These are phyloP conservation scores for Phenganax subtilis DNA, from an alignment of 92 coral and sea anemone genomes.

Conservation along the genomic window DNA sequence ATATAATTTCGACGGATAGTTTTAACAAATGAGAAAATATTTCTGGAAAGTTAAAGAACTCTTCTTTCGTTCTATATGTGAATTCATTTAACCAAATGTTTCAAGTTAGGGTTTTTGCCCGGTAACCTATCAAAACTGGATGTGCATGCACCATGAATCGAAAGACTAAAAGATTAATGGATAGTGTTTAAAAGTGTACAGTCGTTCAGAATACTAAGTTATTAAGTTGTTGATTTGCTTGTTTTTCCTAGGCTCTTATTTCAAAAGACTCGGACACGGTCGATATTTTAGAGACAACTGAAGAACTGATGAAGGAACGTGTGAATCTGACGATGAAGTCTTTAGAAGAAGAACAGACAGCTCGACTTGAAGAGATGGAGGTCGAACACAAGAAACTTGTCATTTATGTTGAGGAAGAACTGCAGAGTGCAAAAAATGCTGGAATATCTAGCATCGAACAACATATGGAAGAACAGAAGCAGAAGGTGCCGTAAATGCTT, in stretches of 20 bases:
- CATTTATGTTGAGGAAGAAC: slow-evolving; percentile 51
- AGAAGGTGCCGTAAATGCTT: slow-evolving; percentile 55
- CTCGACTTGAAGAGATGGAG: slow-evolving; percentile 66
- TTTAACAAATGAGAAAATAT: too few relatives aligned
- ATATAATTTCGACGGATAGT: too few relatives aligned
- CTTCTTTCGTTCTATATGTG: too few relatives aligned
- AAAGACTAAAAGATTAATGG: too few relatives aligned
- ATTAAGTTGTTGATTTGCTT: not conserved
- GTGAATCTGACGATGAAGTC: slow-evolving; percentile 54
- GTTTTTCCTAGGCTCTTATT: slow-evolving; percentile 60
- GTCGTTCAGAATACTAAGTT: not conserved
- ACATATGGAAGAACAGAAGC: slow-evolving; percentile 79
- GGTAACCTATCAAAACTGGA: too few relatives aligned
- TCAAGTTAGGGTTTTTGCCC: too few relatives aligned
- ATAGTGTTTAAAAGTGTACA: too few relatives aligned
- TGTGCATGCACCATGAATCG: too few relatives aligned
- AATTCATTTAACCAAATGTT: too few relatives aligned
- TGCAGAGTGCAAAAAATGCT: slow-evolving; percentile 47
- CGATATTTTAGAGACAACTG: slow-evolving; percentile 79
- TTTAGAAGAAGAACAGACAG: slow-evolving; percentile 68
- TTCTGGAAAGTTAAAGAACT: too few relatives aligned
- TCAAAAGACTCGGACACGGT: slow-evolving; percentile 72
- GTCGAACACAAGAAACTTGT: slow-evolving; percentile 67
- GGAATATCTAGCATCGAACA: slow-evolving; percentile 57
- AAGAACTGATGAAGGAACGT: slow-evolving; percentile 47